Percentiles rank a stretch among this genome's conserved stretches.
Evolutionary conservation across 2,888 invertebrate species (phyloP).

Genomic region (Celastrina argiolus): DNA sequence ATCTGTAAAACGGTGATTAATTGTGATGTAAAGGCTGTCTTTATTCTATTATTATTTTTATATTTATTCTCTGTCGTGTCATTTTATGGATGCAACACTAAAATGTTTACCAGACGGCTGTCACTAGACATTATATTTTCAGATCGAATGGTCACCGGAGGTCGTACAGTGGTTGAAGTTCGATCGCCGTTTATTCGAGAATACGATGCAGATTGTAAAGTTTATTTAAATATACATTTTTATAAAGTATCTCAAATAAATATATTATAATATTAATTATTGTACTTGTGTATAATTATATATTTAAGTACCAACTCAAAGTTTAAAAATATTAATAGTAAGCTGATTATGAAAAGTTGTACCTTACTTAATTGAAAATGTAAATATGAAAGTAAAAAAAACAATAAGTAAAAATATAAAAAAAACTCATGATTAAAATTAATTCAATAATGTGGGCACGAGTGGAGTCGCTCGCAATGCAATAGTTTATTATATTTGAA

Average conservation of each 20-base stretch:
- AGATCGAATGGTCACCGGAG: constrained; percentile 31
- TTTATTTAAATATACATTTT: not conserved
- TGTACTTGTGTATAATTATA: too few relatives aligned
- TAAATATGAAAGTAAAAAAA: not conserved
- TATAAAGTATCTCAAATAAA: too few relatives aligned
- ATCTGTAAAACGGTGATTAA: constrained; percentile 68
- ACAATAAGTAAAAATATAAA: not conserved
- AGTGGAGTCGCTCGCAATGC: constrained; percentile 26
- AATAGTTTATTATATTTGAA: constrained; percentile 38
- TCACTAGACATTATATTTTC: constrained; percentile 40
- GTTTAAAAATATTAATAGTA: too few relatives aligned
- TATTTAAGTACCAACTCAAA: too few relatives aligned
- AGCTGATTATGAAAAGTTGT: too few relatives aligned
- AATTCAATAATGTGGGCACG: not conserved
- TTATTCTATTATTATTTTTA: constrained; percentile 70
- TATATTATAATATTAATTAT: too few relatives aligned
- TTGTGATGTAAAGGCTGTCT: constrained; percentile 69
- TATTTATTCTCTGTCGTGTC: constrained; percentile 59
- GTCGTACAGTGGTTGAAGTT: constrained; percentile 19
- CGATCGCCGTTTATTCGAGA: not conserved
- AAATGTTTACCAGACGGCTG: constrained; percentile 46
- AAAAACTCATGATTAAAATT: not conserved
- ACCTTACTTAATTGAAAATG: not conserved
- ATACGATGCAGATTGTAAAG: not conserved
- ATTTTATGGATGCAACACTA: constrained; percentile 57